Conservation (phyloP, 2,888 invertebrate species). For the Cactoblastis cactorum region DNA sequence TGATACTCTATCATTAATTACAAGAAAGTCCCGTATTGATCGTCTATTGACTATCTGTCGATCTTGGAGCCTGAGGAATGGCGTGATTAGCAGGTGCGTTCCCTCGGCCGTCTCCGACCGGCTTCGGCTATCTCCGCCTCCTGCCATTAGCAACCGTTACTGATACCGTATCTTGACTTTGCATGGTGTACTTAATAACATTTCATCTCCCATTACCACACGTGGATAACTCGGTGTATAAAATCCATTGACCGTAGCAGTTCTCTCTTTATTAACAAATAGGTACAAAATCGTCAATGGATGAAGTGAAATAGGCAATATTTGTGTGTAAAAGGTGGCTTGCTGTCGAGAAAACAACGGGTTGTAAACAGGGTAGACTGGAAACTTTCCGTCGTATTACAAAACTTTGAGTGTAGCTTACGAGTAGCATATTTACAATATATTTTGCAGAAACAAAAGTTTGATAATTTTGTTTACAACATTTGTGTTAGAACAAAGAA, state of each 20-base stretch:
- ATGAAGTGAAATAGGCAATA: not conserved
- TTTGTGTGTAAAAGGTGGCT: not conserved
- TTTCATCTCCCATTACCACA: constrained; percentile 11
- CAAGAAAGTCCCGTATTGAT: constrained; percentile 8
- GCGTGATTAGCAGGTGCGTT: constrained; percentile 1
- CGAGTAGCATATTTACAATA: too few relatives aligned
- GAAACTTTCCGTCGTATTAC: too few relatives aligned
- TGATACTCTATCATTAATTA: not conserved
- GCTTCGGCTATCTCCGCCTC: not conserved
- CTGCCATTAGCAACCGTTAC: constrained; percentile 29
- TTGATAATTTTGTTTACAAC: too few relatives aligned
- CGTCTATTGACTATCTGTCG: not conserved
- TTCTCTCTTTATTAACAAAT: not conserved
- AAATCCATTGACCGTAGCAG: not conserved
- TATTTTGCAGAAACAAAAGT: too few relatives aligned
- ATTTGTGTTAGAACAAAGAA: too few relatives aligned
- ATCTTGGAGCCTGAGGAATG: not conserved
- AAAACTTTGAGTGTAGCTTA: too few relatives aligned
- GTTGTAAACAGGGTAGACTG: not conserved
- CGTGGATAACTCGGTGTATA: not conserved
- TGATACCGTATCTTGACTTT: constrained; percentile 32
- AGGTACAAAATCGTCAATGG: not conserved
- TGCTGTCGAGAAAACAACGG: not conserved
- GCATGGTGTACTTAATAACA: constrained; percentile 27
- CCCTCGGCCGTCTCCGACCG: not conserved